Conservation (phyloP, 2,797 vertebrate species). For the Martes flavigula region DNA sequence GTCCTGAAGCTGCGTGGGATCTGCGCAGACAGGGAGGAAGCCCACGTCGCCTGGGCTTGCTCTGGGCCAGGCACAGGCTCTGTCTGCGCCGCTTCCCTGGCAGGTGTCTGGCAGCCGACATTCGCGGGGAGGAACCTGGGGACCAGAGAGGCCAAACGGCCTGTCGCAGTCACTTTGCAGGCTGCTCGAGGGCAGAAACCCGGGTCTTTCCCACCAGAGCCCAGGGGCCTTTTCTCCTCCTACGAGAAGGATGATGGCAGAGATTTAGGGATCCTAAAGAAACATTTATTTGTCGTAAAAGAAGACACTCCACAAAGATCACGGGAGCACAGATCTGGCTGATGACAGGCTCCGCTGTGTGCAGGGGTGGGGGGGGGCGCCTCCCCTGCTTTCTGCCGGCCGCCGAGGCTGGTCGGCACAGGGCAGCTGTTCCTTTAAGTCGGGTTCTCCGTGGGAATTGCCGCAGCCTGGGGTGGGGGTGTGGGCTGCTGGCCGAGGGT, state of each 20-base stretch:
- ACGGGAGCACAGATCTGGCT: not conserved
- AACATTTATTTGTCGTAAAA: not conserved
- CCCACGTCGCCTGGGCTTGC: no score
- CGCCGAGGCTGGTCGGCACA: not conserved
- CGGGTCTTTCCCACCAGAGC: not conserved
- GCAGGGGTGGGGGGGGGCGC: not conserved
- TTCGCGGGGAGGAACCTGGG: not conserved
- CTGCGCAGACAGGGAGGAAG: not conserved
- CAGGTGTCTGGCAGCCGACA: not conserved
- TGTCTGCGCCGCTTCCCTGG: not conserved
- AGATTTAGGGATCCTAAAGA: not conserved
- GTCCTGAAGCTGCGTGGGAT: not conserved
- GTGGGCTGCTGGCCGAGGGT: not conserved
- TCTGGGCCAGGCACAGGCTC: not conserved
- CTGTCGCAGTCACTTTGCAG: not conserved
- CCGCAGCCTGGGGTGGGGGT: not conserved
- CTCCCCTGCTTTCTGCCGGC: not conserved
- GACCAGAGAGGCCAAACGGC: not conserved
- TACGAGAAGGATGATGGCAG: not conserved
- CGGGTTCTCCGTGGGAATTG: not conserved
- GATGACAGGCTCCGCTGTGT: accelerated
- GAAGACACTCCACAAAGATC: accelerated
- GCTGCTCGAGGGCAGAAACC: not conserved
- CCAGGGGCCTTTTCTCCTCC: not conserved
- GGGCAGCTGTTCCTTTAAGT: conserved; percentile 66